phyloP scores from a whole-genome alignment of 2,888 invertebrate species.

The Dryococelus australis region DNA sequence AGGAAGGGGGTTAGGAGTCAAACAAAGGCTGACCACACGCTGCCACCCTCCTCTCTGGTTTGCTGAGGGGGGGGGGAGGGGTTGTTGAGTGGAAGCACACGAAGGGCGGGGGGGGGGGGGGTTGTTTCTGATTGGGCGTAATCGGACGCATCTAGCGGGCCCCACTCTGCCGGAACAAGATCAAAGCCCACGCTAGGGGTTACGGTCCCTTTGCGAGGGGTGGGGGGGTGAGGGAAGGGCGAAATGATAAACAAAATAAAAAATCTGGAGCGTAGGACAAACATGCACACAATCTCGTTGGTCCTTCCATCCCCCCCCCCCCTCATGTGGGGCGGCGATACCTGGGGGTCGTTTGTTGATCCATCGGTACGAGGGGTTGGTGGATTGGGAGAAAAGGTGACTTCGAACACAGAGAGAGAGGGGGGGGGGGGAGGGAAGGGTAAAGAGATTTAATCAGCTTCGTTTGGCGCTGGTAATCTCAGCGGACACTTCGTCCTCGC shows the following conservation, averaged over 20 bases:
- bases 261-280: background rate
- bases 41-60: background rate
- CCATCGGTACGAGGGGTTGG: background rate
- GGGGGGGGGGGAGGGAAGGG: background rate
- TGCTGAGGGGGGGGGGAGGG: no score
- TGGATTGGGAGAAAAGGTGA: no score
- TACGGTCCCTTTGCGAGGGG: background rate
- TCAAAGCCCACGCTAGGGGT: background rate
- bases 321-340: background rate
- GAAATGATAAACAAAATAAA: constrained; percentile 1
- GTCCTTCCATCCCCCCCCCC: background rate
- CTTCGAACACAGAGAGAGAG: no score
- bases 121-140: constrained; percentile 31
- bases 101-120: background rate
- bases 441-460: background rate
- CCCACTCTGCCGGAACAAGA: constrained; percentile 21
- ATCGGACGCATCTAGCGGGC: constrained; percentile 29
- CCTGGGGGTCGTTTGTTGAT: background rate
- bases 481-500: background rate
- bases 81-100: background rate
- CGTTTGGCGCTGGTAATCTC: constrained; percentile 2
- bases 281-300: background rate
- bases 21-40: constrained; percentile 27
- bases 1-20: background rate
- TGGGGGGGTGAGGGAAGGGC: background rate